Evolutionary conservation across 2,797 vertebrate genomes (phyloP).

Genomic region (Pagetopsis macropterus): DNA sequence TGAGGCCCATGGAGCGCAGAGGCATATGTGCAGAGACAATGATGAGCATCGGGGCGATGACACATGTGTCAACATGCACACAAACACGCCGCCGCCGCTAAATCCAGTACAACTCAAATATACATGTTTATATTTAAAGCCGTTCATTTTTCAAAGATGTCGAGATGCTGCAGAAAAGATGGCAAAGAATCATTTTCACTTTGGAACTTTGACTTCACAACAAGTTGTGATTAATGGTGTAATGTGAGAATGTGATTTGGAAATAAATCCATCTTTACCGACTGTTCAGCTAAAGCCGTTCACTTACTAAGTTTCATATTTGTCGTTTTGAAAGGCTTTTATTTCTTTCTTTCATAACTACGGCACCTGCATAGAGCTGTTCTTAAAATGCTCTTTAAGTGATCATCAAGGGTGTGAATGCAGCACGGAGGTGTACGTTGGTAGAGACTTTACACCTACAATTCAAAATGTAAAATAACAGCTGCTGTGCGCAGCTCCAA

Average conservation of each 20-base stretch:
- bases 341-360: too few relatives aligned
- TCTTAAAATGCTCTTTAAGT: too few relatives aligned
- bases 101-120: neutral
- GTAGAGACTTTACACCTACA: too few relatives aligned
- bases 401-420: too few relatives aligned
- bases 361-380: too few relatives aligned
- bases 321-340: too few relatives aligned
- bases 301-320: too few relatives aligned
- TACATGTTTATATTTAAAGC: neutral
- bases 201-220: neutral
- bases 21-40: constrained; percentile 28
- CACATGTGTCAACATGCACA: neutral
- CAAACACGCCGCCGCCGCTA: neutral
- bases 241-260: neutral
- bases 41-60: constrained; percentile 18
- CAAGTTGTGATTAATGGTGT: neutral
- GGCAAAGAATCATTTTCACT: neutral
- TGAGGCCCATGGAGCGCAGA: constrained; percentile 32
- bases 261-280: neutral
- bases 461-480: too few relatives aligned
- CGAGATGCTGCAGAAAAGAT: neutral
- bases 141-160: neutral
- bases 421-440: too few relatives aligned
- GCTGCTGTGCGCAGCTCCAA: too few relatives aligned
- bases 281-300: too few relatives aligned